Base-by-base conservation (phyloP, 2,888 invertebrate genomes). In the Neria commutata region DNA sequence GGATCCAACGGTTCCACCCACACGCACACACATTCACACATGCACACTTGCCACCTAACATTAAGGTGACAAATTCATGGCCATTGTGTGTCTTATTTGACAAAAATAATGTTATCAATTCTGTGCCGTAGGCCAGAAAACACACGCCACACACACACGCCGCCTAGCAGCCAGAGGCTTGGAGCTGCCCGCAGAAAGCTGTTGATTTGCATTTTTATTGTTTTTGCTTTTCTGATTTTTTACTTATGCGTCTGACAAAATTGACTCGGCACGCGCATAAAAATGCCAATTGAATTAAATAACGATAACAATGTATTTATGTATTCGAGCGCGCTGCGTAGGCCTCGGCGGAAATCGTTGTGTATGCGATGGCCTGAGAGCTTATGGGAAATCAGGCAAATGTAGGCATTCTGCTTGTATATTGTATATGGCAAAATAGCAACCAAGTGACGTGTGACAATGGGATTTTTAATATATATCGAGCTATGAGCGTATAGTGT, bases 11-110 rank as follows among this genome's bases (percentile, higher is more conserved):
- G n/a, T n/a, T n/a, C n/a, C n/a, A n/a, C n/a, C 29, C 25, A n/a
- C 33, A 49, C 49, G 29, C 33, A n/a, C 33, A 4, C 25, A 49
- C 29, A 16, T 17, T 26, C 26, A 25, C 49, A 49, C 14, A 10
- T 26, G 8, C 29, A 26, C 26, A 23, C 63, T 40, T 40, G 8
- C 2, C 8, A 17, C 8, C n/a, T 14, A 34, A 2, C 56, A 42
- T 50, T 49, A 45, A 57, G 47, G 66, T 67, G 69, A 73, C 67
- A 69, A 70, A 72, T 72, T 64, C 58, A 60, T 66, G 48, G 60
- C 66, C 70, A 68, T 68, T 67, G 50, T 50, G 11, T 16, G 65
- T 51, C 66, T 58, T 60, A 53, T 48, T 52, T 53, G 50, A 33
- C 54, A 54, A 34, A n/a, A 46, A 54, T 47, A 54, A 54, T 54